Evolutionary conservation across 2,797 vertebrate species (phyloP).

Genomic region (Neosilurus hyrtlii): DNA sequence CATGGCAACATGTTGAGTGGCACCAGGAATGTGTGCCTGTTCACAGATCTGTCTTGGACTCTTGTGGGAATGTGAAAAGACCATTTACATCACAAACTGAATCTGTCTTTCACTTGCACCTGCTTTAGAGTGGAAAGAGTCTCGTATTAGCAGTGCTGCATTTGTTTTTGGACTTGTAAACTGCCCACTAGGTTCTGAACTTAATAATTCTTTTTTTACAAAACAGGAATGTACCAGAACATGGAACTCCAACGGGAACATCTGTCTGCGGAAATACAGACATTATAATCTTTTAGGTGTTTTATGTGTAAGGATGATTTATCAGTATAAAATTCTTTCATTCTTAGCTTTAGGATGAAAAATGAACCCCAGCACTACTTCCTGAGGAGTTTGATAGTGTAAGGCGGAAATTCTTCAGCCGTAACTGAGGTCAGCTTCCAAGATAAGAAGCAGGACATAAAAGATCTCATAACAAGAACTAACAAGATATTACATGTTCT

Average conservation of each 20-base stretch:
- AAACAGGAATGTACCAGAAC: not conserved
- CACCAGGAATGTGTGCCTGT: conserved; percentile 54
- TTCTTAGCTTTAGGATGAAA: not conserved
- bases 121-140: not conserved
- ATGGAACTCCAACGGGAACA: not conserved
- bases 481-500: not conserved
- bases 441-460: not conserved
- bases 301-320: not conserved
- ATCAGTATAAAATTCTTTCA: not conserved
- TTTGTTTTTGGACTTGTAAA: not conserved
- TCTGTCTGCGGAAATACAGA: not conserved
- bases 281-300: not conserved
- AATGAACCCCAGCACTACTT: not conserved
- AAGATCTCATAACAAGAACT: not conserved
- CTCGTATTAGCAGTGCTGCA: not conserved
- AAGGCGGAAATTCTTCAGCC: not conserved
- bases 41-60: not conserved
- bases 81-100: not conserved
- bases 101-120: not conserved
- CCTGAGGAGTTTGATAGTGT: not conserved
- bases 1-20: conserved; percentile 16
- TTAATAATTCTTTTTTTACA: not conserved
- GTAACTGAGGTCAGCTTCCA: not conserved
- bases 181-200: not conserved
- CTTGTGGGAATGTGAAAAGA: not conserved